Evolutionary conservation across 2,113 vertebrate genomes (phyloP), one percentile per base, ranked within the genome.

Genomic region (Athene cunicularia): DNA sequence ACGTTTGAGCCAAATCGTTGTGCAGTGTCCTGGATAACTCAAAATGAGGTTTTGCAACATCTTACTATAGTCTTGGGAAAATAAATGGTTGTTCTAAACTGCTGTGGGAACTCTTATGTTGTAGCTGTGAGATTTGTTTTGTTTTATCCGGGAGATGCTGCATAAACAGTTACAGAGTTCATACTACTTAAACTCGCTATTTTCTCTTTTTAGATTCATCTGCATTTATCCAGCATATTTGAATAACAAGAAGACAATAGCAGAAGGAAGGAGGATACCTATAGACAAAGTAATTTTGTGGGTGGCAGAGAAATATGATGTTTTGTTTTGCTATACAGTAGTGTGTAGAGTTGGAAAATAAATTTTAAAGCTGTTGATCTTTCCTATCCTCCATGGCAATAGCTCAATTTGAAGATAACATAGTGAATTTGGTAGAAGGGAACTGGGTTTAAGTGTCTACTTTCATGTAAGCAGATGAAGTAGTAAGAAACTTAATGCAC

Each of bases 211-310:
- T 97, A 99, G 99, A 98, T 99, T 99, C 88, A 97, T 99, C 88
- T 99, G 99, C 94, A 96, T 99, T 79, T 99, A 99, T 95, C 99
- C 99, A 21, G 97, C 99, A 16, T 99, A 99, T 96, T 98, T 99
- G 96, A 99, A 99, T 98, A 99, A 99, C 93, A 99, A 99, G 98
- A 99, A 99, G 97, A 99, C 99, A 9, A 98, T 99, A 96, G 99
- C 99, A 12, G 99, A 99, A 96, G 99, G 99, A 68, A 98, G 99
- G 62, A 98, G 99, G 94, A 99, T 99, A 95, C 98, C 99, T 18
- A 35, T 98, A 70, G 99, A 98, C 80, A 99, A 99, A 98, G 99
- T 99, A 92, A 97, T 90, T 79, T 72, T 49, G 6, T 63, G 86
- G 64, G 22, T 53, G 43, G 19, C 16, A 28, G 32, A 41, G 47